phyloP scores from a whole-genome alignment of 2,113 vertebrate genomes.

The Indicator maculatus region DNA sequence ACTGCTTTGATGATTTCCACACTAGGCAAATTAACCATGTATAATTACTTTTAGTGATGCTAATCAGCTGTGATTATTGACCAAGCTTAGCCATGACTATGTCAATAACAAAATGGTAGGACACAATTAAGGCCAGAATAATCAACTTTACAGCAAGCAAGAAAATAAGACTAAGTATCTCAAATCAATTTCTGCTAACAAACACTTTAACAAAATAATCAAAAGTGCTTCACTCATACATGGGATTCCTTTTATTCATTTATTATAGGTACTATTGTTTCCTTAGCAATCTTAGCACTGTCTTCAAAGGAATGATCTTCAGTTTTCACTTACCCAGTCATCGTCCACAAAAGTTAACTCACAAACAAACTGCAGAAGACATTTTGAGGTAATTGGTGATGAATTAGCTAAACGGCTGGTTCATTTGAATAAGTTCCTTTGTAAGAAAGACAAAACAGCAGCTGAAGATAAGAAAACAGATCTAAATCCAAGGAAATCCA shows the following conservation, averaged over 20 bases:
- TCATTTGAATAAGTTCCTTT: not conserved
- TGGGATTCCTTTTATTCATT: not conserved
- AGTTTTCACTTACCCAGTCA: not conserved
- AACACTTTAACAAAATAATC: conserved; percentile 4
- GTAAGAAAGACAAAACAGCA: not conserved
- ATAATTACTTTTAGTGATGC: not conserved
- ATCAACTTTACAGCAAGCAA: not conserved
- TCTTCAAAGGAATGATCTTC: not conserved
- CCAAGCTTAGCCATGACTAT: not conserved
- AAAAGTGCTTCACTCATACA: not conserved
- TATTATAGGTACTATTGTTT: not conserved
- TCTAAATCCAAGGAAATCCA: not conserved
- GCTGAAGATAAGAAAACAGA: not conserved
- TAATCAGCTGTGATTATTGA: not conserved
- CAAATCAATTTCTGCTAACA: conserved; percentile 47
- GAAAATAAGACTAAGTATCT: not conserved
- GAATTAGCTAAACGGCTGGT: not conserved
- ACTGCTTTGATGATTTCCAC: not conserved
- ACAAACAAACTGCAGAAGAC: not conserved
- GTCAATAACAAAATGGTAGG: not conserved
- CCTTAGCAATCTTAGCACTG: not conserved
- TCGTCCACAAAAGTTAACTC: not conserved
- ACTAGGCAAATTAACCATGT: not conserved
- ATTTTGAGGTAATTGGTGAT: not conserved
- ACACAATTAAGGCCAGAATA: not conserved